Evolutionary conservation across 2,797 vertebrate species (phyloP).

Genomic region (Brotula barbata): DNA sequence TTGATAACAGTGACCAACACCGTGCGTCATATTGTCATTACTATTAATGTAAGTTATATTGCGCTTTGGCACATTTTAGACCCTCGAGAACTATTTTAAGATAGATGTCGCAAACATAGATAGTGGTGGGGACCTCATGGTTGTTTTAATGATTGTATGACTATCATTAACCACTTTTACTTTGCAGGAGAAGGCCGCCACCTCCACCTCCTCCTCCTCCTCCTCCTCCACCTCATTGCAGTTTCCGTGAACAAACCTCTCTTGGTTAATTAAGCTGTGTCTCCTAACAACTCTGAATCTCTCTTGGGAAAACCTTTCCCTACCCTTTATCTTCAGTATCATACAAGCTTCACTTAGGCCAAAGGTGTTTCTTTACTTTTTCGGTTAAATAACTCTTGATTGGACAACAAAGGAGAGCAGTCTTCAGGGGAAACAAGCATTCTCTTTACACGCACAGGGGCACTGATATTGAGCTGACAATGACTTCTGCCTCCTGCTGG

Average conservation of each 20-base stretch:
- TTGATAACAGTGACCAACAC: background rate
- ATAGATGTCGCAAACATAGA: constrained; percentile 25
- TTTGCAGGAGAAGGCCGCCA: constrained; percentile 47
- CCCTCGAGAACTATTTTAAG: constrained; percentile 20
- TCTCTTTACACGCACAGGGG: constrained; percentile 23
- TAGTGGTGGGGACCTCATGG: constrained; percentile 41
- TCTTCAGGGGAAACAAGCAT: background rate
- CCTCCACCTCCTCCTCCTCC: constrained; percentile 41
- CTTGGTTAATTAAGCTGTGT: constrained; percentile 82
- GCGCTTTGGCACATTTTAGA: background rate
- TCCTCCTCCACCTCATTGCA: constrained; percentile 55
- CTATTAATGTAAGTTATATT: background rate
- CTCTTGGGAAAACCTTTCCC: constrained; percentile 64
- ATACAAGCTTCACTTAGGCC: constrained; percentile 49
- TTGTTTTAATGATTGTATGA: constrained; percentile 62
- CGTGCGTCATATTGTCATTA: background rate
- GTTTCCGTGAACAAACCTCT: constrained; percentile 81
- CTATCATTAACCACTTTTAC: constrained; percentile 45
- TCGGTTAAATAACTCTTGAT: constrained; percentile 24
- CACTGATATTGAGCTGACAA: constrained; percentile 26
- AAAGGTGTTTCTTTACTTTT: constrained; percentile 15
- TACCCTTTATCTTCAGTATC: constrained; percentile 51
- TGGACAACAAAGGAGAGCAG: constrained; percentile 18
- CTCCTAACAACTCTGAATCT: constrained; percentile 69
- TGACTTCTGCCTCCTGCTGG: constrained; percentile 29